phyloP scores from a whole-genome alignment of 2,113 vertebrate species.

The Istiophorus platypterus region DNA sequence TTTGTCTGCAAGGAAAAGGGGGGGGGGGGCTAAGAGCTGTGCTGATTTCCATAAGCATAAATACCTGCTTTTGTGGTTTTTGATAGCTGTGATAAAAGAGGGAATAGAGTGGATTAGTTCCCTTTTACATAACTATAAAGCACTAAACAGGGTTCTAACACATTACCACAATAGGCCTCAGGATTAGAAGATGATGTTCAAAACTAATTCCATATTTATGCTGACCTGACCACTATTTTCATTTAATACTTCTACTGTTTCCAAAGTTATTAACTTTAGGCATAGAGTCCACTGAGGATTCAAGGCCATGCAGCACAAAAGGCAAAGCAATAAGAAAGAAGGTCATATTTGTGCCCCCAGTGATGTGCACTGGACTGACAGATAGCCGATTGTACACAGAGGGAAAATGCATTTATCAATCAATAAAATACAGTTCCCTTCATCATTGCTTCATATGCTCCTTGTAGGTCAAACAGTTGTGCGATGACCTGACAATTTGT shows the following conservation, averaged over 20 bases:
- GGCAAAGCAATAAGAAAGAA: constrained; percentile 68
- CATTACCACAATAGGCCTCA: constrained; percentile 55
- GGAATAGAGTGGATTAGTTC: constrained; percentile 68
- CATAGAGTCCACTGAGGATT: constrained; percentile 24
- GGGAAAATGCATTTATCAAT: constrained; percentile 83
- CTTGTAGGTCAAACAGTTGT: constrained; percentile 80
- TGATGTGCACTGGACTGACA: constrained; percentile 81
- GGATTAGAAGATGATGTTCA: constrained; percentile 52
- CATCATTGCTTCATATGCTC: constrained; percentile 66
- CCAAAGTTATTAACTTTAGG: constrained; percentile 55
- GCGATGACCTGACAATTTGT: constrained; percentile 76
- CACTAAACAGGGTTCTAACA: constrained; percentile 58
- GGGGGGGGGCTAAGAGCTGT: constrained; percentile 52
- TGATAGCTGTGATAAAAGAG: constrained; percentile 76
- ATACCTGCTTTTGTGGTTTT: constrained; percentile 72
- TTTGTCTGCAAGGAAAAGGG: constrained; percentile 55
- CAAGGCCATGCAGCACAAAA: constrained; percentile 50
- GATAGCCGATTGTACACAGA: constrained; percentile 81
- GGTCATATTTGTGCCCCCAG: constrained; percentile 72
- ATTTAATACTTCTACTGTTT: constrained; percentile 50
- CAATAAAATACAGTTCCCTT: constrained; percentile 77
- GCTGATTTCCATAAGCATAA: constrained; percentile 74
- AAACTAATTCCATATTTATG: constrained; percentile 50
- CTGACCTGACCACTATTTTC: constrained; percentile 35
- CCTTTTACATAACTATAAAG: constrained; percentile 64